A percentile compares a stretch with the other conserved stretches of the same genome.
These are phyloP conservation scores for Corythoichthys haematopterus DNA, from an alignment of 2,113 vertebrate genomes.

Conservation along the genomic window DNA sequence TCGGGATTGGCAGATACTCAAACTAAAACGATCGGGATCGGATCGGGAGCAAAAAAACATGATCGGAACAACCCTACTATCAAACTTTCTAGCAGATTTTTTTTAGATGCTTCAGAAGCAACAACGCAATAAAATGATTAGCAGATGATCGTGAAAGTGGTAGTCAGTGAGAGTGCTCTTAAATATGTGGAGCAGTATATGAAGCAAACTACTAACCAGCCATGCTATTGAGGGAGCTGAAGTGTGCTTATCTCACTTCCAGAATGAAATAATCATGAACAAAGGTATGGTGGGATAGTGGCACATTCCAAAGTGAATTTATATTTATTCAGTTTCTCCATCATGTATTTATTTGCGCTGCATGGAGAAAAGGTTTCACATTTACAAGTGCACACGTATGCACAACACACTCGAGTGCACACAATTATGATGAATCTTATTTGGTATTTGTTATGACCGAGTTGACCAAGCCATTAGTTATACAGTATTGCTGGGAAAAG, in stretches of 20 bases:
- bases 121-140: not conserved
- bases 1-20: no score
- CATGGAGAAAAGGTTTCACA: constrained; percentile 25
- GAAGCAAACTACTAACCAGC: constrained; percentile 4
- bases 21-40: no score
- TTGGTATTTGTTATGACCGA: constrained; percentile 76
- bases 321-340: not conserved
- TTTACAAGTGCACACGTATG: constrained; percentile 27
- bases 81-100: constrained; percentile 5
- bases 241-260: not conserved
- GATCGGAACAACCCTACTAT: not conserved
- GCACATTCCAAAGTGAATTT: not conserved
- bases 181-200: not conserved
- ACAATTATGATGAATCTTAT: constrained; percentile 71
- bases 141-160: not conserved
- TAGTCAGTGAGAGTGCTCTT: not conserved
- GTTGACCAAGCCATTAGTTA: constrained; percentile 75
- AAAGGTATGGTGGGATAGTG: not conserved
- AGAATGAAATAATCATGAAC: not conserved
- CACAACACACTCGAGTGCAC: constrained; percentile 30
- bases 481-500: constrained; percentile 66
- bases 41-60: no score
- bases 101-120: not conserved
- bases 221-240: not conserved
- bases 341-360: not conserved